Evolutionary conservation across 2,797 vertebrate genomes (phyloP), one percentile per base, ranked within the genome.

Genomic region (Paratrypauchen microcephalus): DNA sequence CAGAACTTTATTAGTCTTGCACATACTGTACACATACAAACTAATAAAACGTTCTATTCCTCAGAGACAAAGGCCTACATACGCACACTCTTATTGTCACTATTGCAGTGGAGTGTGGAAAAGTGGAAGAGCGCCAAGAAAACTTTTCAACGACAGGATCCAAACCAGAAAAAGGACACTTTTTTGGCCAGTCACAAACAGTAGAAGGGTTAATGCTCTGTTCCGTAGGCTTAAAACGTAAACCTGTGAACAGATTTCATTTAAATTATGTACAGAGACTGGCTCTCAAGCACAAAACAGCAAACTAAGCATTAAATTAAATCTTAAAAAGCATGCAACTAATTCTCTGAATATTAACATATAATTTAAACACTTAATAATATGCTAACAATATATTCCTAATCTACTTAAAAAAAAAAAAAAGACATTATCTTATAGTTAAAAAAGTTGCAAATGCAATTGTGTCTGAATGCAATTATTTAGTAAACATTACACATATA

Each of bases 11-110:
- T 86, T 84, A 83, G 81, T 78, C 83, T 86, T 83, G 82, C 82
- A 87, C 83, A 80, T 74, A 81, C 78, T 85, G 83, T 78, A 80
- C 69, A 85, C 91, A 91, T 92, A 90, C 91, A 91, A 87, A 89
- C 85, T 80, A 78, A 76, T 79, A 78, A 79, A 65, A 55, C 69
- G 77, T 16, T 2, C 76, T 61, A 68, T 68, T 32, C 64, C 68
- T 60, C 76, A 74, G 71, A 80, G 23, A 76, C 79, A 71, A 48
- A 69, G 79, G 71, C 73, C 79, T 79, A 74, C 71, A 83, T 77
- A 75, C 71, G 73, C 71, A 86, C 79, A 88, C 73, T 82, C 55
- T 57, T 57, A 57, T 57, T 57, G 21, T 55, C 54, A 55, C 54
- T 55, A 55, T 24, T 56, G 54, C 13, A 45, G 15, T 21, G 73